Conservation (phyloP, 2,888 invertebrate species). For the Therioaphis trifolii region DNA sequence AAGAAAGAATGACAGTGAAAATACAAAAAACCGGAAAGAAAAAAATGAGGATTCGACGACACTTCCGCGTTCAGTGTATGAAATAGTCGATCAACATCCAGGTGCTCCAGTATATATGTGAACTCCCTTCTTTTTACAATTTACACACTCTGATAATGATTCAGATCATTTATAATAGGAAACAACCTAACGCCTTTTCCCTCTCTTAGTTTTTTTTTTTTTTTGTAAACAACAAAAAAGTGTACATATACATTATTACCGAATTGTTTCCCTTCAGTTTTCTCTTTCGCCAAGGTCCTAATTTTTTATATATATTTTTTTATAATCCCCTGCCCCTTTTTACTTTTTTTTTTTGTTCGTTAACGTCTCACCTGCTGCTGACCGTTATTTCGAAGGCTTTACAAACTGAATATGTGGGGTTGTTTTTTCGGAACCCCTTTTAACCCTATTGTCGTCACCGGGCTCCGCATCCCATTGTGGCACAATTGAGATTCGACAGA, state of each 20-base stretch:
- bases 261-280: slow-evolving; percentile 51
- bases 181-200: slow-evolving; percentile 46
- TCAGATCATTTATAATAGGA: slow-evolving; percentile 33
- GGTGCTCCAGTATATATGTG: slow-evolving; percentile 11
- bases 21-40: neutral
- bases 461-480: slow-evolving; percentile 51
- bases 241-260: slow-evolving; percentile 48
- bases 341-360: slow-evolving; percentile 45
- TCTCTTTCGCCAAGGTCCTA: slow-evolving; percentile 48
- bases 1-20: neutral
- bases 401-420: slow-evolving; percentile 10
- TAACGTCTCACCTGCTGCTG: slow-evolving; percentile 59
- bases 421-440: slow-evolving; percentile 53
- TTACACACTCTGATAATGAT: slow-evolving; percentile 53
- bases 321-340: slow-evolving; percentile 45
- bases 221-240: slow-evolving; percentile 54
- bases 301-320: slow-evolving; percentile 18
- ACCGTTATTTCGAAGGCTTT: slow-evolving; percentile 48
- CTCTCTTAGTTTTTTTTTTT: slow-evolving; percentile 25
- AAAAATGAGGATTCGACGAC: slow-evolving; percentile 23
- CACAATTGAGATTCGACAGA: slow-evolving; percentile 58
- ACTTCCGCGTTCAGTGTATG: slow-evolving; percentile 46
- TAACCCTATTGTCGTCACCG: slow-evolving; percentile 55
- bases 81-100: slow-evolving; percentile 30
- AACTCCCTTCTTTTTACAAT: slow-evolving; percentile 32